These are phyloP conservation scores for Phalacrocorax aristotelis DNA, from an alignment of 2,113 vertebrate genomes.

Conservation along the genomic window DNA sequence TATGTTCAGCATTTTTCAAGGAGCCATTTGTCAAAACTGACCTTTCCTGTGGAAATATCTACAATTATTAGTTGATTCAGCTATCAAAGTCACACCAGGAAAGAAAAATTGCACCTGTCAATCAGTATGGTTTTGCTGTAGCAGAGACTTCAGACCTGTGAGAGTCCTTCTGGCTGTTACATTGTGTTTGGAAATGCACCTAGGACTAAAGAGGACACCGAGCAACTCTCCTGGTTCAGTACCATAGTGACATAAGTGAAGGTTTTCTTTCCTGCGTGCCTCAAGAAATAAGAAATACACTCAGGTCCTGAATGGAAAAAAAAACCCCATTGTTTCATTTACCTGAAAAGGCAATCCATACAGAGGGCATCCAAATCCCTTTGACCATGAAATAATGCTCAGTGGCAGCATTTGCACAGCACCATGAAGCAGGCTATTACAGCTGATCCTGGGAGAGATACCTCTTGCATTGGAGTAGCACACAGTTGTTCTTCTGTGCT, in stretches of 20 bases:
- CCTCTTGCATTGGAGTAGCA: neutral
- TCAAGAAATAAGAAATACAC: neutral
- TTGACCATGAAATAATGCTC: neutral
- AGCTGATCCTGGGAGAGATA: neutral
- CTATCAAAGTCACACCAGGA: slow-evolving; percentile 25
- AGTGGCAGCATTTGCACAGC: too few species aligned
- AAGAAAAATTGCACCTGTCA: slow-evolving; percentile 41
- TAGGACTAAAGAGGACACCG: neutral
- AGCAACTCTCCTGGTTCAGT: neutral
- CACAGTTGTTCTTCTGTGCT: neutral
- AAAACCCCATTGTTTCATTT: neutral
- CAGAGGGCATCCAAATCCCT: neutral
- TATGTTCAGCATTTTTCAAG: neutral
- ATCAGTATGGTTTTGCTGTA: slow-evolving; percentile 20
- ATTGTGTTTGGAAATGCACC: neutral
- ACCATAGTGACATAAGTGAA: neutral
- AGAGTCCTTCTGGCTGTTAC: neutral
- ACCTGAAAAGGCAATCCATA: neutral
- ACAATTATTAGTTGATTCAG: slow-evolving; percentile 54
- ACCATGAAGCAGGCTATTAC: neutral
- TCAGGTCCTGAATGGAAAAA: neutral
- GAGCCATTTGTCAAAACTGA: slow-evolving; percentile 65
- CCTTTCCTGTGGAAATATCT: slow-evolving; percentile 58
- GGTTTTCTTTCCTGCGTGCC: neutral
- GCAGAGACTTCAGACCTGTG: neutral